These are phyloP conservation scores for Tortrix viridana DNA, from an alignment of 2,888 invertebrate genomes.

Conservation along the genomic window DNA sequence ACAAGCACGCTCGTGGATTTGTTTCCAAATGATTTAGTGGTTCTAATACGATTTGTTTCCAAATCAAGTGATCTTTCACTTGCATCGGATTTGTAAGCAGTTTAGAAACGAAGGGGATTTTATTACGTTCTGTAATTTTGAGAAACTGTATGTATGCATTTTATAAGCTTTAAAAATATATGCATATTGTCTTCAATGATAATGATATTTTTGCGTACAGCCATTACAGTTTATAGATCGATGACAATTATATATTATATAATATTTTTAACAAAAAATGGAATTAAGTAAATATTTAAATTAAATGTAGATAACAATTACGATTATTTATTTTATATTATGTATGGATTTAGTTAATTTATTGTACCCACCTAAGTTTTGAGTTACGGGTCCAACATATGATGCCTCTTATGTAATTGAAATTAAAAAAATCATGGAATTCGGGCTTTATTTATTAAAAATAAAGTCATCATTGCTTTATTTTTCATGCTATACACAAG, in stretches of 20 bases:
- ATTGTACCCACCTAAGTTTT: slow-evolving; percentile 34
- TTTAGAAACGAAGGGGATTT: too few species aligned
- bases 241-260: slow-evolving; percentile 10
- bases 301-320: slow-evolving; percentile 12
- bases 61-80: too few species aligned
- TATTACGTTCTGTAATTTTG: too few species aligned
- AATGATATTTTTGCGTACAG: too few species aligned
- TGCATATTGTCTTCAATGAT: background rate
- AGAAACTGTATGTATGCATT: too few species aligned
- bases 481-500: background rate
- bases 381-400: slow-evolving; percentile 13
- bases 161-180: too few species aligned
- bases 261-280: background rate
- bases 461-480: background rate
- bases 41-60: too few species aligned
- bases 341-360: slow-evolving; percentile 30
- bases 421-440: background rate
- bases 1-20: too few species aligned
- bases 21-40: too few species aligned
- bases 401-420: background rate
- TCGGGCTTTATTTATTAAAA: background rate
- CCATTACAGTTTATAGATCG: too few species aligned
- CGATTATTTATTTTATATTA: slow-evolving; percentile 22
- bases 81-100: too few species aligned
- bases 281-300: background rate